Percentiles rank a stretch among this genome's conserved stretches.
Conservation (phyloP, 2,797 vertebrate species). For the Champsocephalus esox region DNA sequence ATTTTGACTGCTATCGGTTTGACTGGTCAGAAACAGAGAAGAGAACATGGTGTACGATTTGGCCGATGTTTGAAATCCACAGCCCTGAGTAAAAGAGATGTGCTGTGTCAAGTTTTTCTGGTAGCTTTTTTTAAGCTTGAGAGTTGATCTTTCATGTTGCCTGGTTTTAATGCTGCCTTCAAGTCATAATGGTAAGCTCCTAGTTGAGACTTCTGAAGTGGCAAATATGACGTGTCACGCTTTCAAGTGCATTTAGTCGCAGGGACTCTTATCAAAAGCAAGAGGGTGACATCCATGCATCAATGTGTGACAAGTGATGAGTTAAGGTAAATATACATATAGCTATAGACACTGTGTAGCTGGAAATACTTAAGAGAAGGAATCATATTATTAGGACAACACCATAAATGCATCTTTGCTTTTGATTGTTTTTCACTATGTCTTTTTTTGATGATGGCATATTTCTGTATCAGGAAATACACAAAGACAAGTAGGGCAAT, state of each 20-base stretch:
- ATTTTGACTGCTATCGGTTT: background rate
- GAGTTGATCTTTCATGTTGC: conserved; percentile 61
- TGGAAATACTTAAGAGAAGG: background rate
- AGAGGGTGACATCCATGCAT: background rate
- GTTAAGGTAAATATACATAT: conserved; percentile 16
- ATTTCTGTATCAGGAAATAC: background rate
- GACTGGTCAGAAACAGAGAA: conserved; percentile 4
- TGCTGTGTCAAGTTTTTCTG: conserved; percentile 50
- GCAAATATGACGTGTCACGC: conserved; percentile 56
- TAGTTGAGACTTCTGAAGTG: conserved; percentile 64
- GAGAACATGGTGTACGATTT: background rate
- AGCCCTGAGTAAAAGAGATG: conserved; percentile 38
- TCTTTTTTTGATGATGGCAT: background rate
- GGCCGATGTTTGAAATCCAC: conserved; percentile 36
- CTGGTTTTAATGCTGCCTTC: conserved; percentile 68
- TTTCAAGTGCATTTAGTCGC: conserved; percentile 50
- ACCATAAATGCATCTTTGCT: background rate
- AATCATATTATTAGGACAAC: background rate
- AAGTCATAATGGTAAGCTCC: conserved; percentile 66
- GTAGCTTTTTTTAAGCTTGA: conserved; percentile 18
- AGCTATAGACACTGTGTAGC: background rate
- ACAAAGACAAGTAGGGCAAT: background rate
- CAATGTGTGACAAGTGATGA: conserved; percentile 17
- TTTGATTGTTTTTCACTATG: background rate
- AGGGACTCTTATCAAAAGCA: conserved; percentile 34